phyloP scores from a whole-genome alignment of 1,140 invertebrate species.

The Drosophila nannoptera region DNA sequence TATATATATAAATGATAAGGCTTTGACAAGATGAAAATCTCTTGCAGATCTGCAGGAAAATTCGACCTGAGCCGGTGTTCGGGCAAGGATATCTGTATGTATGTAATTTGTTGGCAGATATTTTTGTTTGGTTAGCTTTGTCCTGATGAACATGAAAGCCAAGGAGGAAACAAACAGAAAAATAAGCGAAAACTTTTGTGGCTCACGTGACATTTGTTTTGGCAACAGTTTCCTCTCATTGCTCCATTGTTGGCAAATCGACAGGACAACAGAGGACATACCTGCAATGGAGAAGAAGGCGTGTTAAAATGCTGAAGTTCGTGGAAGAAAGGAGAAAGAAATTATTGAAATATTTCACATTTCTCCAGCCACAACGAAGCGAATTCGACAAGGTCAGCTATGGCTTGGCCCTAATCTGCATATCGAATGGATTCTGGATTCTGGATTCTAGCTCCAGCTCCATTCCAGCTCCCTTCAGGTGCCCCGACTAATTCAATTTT shows the following conservation, averaged over 20 bases:
- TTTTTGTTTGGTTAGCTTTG: constrained; percentile 43
- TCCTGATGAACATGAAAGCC: constrained; percentile 51
- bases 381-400: too few relatives aligned
- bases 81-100: too few relatives aligned
- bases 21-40: too few relatives aligned
- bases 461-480: too few relatives aligned
- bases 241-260: constrained; percentile 44
- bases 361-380: neutral
- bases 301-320: neutral
- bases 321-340: neutral
- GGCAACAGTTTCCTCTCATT: constrained; percentile 46
- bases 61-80: neutral
- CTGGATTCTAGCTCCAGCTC: too few relatives aligned
- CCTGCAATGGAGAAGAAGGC: constrained; percentile 53
- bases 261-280: constrained; percentile 35
- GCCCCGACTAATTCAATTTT: constrained; percentile 45
- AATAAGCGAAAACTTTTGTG: constrained; percentile 26
- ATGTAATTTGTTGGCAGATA: constrained; percentile 60
- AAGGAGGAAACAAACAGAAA: constrained; percentile 1
- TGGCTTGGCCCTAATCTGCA: too few relatives aligned
- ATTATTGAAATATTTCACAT: neutral
- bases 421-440: too few relatives aligned
- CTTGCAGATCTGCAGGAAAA: too few relatives aligned
- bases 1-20: too few relatives aligned
- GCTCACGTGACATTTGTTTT: constrained; percentile 73